These are phyloP conservation scores for Julus scanicus DNA, from an alignment of 2,888 invertebrate species.

Conservation along the genomic window DNA sequence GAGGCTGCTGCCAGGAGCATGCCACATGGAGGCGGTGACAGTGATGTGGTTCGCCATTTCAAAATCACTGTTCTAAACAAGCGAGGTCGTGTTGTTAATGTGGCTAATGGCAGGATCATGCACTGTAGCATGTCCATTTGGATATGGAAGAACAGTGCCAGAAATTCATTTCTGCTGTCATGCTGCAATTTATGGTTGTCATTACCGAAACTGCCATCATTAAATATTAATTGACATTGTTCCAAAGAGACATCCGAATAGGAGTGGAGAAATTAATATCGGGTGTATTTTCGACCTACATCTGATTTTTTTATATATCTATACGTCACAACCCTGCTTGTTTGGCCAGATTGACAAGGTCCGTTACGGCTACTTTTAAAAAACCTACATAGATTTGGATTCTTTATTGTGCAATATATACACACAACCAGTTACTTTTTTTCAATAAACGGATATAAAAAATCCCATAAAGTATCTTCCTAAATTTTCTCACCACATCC, in stretches of 20 bases:
- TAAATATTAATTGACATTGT: constrained; percentile 11
- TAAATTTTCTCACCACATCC: no score
- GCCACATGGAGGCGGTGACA: no score
- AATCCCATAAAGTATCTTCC: no score
- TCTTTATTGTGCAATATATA: no score
- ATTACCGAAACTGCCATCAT: constrained; percentile 29
- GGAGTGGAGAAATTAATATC: constrained; percentile 24
- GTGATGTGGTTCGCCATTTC: neutral
- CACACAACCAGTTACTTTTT: no score
- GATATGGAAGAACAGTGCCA: neutral
- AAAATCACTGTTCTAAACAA: neutral
- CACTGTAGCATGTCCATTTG: neutral
- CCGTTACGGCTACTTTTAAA: neutral
- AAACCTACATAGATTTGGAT: neutral
- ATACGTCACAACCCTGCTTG: neutral
- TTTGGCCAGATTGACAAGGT: neutral
- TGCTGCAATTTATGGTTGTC: neutral
- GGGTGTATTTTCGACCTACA: constrained; percentile 12
- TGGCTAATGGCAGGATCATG: neutral
- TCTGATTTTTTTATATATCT: neutral
- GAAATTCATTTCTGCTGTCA: neutral
- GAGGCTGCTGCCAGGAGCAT: no score
- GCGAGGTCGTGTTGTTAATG: neutral
- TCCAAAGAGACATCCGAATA: neutral
- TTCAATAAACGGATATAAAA: no score